Evolutionary conservation across 2,797 vertebrate species (phyloP).

Genomic region (Rhabdomys pumilio): DNA sequence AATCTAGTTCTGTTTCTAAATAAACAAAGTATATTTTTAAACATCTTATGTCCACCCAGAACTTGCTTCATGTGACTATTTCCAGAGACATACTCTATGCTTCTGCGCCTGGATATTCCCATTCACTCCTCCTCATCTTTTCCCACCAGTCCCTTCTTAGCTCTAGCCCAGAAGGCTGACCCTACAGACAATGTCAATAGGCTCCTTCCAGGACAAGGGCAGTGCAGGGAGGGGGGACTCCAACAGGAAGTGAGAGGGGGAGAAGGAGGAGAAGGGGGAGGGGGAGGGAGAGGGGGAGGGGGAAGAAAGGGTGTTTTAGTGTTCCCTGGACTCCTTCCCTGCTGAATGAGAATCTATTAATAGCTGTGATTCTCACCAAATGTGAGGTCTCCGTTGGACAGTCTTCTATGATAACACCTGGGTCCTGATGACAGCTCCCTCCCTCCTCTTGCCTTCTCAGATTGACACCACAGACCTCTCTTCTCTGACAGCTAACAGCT

Average conservation of each 20-base stretch:
- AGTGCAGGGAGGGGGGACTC: not conserved
- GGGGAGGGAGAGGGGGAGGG: not conserved
- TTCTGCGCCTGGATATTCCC: not conserved
- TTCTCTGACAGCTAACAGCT: not conserved
- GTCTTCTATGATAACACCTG: not conserved
- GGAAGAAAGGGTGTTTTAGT: not conserved
- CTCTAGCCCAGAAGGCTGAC: not conserved
- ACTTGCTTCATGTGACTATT: not conserved
- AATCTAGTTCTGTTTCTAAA: constrained; percentile 38
- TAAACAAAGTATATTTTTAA: not conserved
- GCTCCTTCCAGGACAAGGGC: not conserved
- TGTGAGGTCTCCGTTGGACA: not conserved
- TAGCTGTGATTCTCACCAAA: not conserved
- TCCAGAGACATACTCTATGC: not conserved
- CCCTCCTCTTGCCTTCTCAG: not conserved
- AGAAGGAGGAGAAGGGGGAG: too few species aligned
- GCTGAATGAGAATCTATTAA: not conserved
- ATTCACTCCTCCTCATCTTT: not conserved
- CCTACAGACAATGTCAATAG: not conserved
- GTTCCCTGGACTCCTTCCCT: not conserved
- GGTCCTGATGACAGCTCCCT: not conserved
- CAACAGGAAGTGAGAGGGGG: not conserved
- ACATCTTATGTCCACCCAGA: constrained; percentile 16
- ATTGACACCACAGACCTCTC: not conserved
- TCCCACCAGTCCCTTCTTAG: not conserved